These are phyloP conservation scores for Microctonus brassicae DNA, from an alignment of 2,888 invertebrate genomes.

Conservation along the genomic window DNA sequence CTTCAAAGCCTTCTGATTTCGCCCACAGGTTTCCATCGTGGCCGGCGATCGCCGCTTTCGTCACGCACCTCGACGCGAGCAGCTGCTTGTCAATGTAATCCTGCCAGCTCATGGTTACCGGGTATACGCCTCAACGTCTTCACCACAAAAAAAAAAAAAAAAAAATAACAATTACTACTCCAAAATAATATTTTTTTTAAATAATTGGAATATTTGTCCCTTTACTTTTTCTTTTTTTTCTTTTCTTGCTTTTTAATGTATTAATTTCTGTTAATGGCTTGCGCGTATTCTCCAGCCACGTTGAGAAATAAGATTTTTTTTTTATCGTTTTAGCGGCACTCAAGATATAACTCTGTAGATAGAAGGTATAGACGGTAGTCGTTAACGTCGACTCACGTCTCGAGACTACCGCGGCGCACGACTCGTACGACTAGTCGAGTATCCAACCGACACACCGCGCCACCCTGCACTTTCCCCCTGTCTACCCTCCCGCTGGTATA, in stretches of 20 bases:
- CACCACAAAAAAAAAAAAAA: constrained; percentile 18
- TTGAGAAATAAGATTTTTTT: constrained; percentile 37
- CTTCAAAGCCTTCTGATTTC: constrained; percentile 93
- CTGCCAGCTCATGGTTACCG: constrained; percentile 90
- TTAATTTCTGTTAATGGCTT: background rate
- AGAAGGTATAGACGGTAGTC: constrained; percentile 55
- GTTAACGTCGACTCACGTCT: constrained; percentile 63
- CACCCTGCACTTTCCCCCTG: background rate
- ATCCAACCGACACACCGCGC: constrained; percentile 32
- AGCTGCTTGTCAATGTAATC: constrained; percentile 98
- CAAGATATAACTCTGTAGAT: constrained; percentile 50
- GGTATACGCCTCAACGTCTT: constrained; percentile 9
- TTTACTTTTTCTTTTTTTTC: background rate
- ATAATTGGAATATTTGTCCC: background rate
- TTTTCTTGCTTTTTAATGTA: background rate
- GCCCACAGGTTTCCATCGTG: constrained; percentile 97
- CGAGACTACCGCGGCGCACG: constrained; percentile 54
- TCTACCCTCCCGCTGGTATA: too few species aligned
- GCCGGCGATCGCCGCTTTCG: constrained; percentile 94
- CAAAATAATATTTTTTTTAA: background rate
- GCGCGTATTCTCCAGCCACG: background rate
- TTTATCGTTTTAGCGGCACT: constrained; percentile 51
- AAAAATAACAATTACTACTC: background rate
- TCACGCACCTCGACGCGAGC: constrained; percentile 94
- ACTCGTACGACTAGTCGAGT: constrained; percentile 31